Evolutionary conservation across 2,113 vertebrate species (phyloP), one percentile per base, ranked within the genome.

Genomic region (Eptatretus burgeri): DNA sequence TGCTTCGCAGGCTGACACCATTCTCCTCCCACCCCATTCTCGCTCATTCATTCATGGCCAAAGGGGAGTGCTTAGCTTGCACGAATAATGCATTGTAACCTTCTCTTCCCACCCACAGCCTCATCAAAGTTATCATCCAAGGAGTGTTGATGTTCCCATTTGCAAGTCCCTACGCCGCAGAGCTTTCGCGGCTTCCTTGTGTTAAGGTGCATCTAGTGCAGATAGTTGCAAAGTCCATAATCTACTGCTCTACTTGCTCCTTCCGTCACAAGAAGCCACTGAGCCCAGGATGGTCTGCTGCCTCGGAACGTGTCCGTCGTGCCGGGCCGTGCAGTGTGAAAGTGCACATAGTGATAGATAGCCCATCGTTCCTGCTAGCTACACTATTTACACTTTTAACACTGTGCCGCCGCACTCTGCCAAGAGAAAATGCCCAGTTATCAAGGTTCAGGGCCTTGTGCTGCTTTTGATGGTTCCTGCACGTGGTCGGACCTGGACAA

Each of bases 341-440:
- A 66, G 65, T 66, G 65, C 65, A 66, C 52, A 66, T 66, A 66
- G 65, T 66, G 65, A 62, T 66, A 66, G 65, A 51, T 66, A 63
- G 65, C 63, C 50, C 19, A 16, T 51, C 62, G 51, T 65, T 10
- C 51, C 62, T 66, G 56, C 60, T 63, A 66, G 65, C 65, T 66
- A 66, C 65, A 63, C 65, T 66, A 66, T 66, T 66, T 66, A 66
- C 65, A 66, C 65, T 66, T 66, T 62, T 63, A 66, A 62, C 65
- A 66, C 65, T 66, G 62, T 51, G 62, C 56, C 49, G 50, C 51
- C 65, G 14, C 50, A 16, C 49, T 51, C 20, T 62, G 18, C 18
- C 20, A 18, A 12, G 52, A 14, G 5, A 27, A 64, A 18, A 64
- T 41, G 49, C 16, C 12, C 52, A 49, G 50, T 18, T 65, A 18